Conservation (phyloP, 30 jellyfish, hydroid and myxozoan species). For the Catostylus mosaicus region DNA sequence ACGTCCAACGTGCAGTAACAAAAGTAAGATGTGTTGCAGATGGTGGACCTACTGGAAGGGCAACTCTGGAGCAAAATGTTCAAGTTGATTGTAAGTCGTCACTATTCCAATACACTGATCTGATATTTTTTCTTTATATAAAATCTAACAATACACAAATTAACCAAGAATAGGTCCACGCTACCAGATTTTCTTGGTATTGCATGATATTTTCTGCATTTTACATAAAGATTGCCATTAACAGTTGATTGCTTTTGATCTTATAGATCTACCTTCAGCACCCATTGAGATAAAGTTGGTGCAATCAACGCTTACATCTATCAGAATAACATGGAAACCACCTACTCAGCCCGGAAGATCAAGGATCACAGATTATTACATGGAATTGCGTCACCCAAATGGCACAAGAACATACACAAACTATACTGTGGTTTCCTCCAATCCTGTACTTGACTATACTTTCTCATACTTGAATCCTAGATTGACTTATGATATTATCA, state of each 20-base stretch:
- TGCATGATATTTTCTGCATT: too few relatives aligned
- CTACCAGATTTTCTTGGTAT: too few relatives aligned
- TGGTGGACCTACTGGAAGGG: conserved; percentile 15
- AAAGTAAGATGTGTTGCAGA: conserved; percentile 30
- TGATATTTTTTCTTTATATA: too few relatives aligned
- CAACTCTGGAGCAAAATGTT: not conserved
- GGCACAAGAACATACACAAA: not conserved
- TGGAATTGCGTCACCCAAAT: conserved; percentile 13
- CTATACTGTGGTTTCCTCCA: not conserved
- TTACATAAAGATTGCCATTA: too few relatives aligned
- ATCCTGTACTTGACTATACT: conserved; percentile 19
- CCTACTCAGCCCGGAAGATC: not conserved
- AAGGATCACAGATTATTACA: not conserved
- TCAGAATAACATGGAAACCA: conserved; percentile 14
- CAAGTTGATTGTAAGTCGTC: conserved; percentile 19
- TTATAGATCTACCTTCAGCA: conserved; percentile 8
- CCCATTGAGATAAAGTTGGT: not conserved
- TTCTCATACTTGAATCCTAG: not conserved
- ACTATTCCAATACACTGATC: not conserved
- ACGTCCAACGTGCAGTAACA: not conserved
- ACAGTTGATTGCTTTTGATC: too few relatives aligned
- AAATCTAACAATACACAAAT: too few relatives aligned
- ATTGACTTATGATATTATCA: not conserved
- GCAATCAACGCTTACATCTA: not conserved
- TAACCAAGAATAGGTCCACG: too few relatives aligned